Conservation (phyloP, 2,888 invertebrate species). For the Spilarctia lutea region DNA sequence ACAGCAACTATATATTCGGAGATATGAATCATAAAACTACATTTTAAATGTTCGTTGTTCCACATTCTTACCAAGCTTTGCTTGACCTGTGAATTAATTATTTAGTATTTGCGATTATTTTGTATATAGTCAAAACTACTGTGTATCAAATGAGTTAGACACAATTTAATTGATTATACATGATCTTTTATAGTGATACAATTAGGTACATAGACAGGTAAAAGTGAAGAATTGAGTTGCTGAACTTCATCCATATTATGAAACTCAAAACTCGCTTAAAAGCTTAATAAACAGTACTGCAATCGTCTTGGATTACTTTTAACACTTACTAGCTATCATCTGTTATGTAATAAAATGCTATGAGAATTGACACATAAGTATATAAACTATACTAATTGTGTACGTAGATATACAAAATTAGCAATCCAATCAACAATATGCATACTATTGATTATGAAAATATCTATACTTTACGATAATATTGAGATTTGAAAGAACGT, state of each 20-base stretch:
- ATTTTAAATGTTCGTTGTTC: constrained; percentile 78
- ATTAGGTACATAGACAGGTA: constrained; percentile 42
- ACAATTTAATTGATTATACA: constrained; percentile 34
- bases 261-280: constrained; percentile 62
- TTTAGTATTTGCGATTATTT: constrained; percentile 28
- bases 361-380: constrained; percentile 88
- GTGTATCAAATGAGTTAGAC: constrained; percentile 27
- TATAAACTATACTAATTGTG: constrained; percentile 87
- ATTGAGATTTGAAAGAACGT: constrained; percentile 70
- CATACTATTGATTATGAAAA: constrained; percentile 84
- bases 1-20: constrained; percentile 41
- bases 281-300: constrained; percentile 77
- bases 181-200: constrained; percentile 36
- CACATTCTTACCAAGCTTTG: constrained; percentile 61
- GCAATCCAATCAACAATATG: constrained; percentile 85
- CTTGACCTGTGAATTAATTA: constrained; percentile 51
- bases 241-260: constrained; percentile 34
- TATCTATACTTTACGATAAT: constrained; percentile 78
- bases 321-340: constrained; percentile 86
- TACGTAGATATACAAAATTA: constrained; percentile 86
- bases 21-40: constrained; percentile 59
- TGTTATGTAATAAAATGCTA: constrained; percentile 87
- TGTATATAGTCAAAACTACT: constrained; percentile 42
- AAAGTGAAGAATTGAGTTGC: constrained; percentile 46
- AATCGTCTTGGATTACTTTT: constrained; percentile 77